phyloP scores from a whole-genome alignment of 2,888 invertebrate genomes.

The Bembecia ichneumoniformis region DNA sequence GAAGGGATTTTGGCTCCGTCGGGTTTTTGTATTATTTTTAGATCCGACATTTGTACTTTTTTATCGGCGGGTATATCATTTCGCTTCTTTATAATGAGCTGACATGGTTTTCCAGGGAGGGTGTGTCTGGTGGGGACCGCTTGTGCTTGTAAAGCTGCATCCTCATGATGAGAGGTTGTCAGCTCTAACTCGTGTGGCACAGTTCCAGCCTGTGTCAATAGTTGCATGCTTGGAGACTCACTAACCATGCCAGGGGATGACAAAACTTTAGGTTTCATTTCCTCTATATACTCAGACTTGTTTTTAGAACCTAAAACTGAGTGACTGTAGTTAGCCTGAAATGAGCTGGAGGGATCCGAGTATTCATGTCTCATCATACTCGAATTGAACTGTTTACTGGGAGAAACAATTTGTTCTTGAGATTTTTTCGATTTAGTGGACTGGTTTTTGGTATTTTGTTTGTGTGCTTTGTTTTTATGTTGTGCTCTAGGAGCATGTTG shows the following conservation, averaged over 20 bases:
- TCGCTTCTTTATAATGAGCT: conserved; percentile 55
- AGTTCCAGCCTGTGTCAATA: conserved; percentile 48
- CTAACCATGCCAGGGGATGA: conserved; percentile 42
- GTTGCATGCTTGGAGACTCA: conserved; percentile 55
- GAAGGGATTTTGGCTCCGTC: conserved; percentile 57
- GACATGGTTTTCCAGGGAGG: conserved; percentile 45
- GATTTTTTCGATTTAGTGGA: conserved; percentile 23
- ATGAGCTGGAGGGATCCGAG: conserved; percentile 50
- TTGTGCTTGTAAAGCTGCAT: conserved; percentile 40
- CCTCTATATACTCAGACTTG: conserved; percentile 49
- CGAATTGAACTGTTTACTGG: conserved; percentile 41
- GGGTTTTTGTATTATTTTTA: conserved; percentile 55
- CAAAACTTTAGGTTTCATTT: conserved; percentile 42
- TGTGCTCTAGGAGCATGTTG: conserved; percentile 33
- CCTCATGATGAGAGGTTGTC: conserved; percentile 39
- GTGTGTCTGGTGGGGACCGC: conserved; percentile 38
- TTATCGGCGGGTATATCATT: conserved; percentile 38
- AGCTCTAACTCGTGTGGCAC: conserved; percentile 47
- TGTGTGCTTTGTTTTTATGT: conserved; percentile 44
- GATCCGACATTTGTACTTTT: conserved; percentile 51
- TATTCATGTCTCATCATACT: conserved; percentile 43
- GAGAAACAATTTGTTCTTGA: conserved; percentile 37
- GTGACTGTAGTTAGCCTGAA: conserved; percentile 65
- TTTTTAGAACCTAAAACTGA: conserved; percentile 46
- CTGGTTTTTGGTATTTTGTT: conserved; percentile 12